Evolutionary conservation across 2,113 vertebrate genomes (phyloP), one percentile per base, ranked within the genome.

Genomic region (Trogon melanurus): DNA sequence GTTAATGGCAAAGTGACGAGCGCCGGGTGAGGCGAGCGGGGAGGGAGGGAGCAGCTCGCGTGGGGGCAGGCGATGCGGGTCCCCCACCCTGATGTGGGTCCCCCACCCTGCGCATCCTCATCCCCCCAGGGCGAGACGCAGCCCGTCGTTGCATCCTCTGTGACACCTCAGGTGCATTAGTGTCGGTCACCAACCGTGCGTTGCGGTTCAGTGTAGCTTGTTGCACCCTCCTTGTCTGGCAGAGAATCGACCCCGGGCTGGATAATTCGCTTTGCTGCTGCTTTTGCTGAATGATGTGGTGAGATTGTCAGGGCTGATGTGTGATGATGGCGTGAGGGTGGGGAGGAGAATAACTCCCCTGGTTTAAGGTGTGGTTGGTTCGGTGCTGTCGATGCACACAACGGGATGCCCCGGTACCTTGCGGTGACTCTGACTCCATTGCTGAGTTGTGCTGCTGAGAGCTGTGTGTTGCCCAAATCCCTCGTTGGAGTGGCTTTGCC

Each of bases 1-100:
- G 94, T 93, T 96, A 97, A 96, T 65, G 92, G 93, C 86, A 34
- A 93, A 95, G 95, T 71, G 96, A 96, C 22, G 85, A 89, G 90
- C 36, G 76, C 79, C 27, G 34, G 69, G 66, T 5, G 8, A 64
- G 92, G 51, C 5, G 15, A 64, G 48, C 72, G 41, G 90, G 64
- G 50, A 74, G 45, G 56, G 50, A 67, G 70, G 57, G 58, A 54
- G 76, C 75, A 14, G 80, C 25, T 30, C 44, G 58, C 1, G 20
- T 30, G 73, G 57, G 48, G 64, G 48, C 34, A n/a, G 51, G 36
- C 0, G 6, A 9, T 23, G 48, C 22, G 0, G 25, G 26, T 51
- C 16, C n/a, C 16, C 61, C 34, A 27, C 23, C 65, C 58, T 8
- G n/a, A 9, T 23, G 48, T 19, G 0, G 25, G 26, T 51, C 16